A percentile compares a stretch with the other conserved stretches of the same genome.
Evolutionary conservation across 2,888 invertebrate genomes (phyloP).

Genomic region (Lasioglossum marginatum): DNA sequence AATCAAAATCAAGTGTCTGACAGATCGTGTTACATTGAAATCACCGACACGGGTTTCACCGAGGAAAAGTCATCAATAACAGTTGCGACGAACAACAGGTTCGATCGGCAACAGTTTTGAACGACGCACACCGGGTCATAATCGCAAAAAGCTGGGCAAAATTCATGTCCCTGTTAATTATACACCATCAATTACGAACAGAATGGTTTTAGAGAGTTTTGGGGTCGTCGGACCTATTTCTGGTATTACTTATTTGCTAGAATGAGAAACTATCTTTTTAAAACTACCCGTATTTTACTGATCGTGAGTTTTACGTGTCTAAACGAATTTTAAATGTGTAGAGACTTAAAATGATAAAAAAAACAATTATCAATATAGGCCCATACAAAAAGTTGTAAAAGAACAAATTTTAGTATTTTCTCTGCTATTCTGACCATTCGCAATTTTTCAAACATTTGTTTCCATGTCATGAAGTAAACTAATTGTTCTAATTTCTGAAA

Average conservation of each 20-base stretch:
- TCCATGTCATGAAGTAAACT: too few species aligned
- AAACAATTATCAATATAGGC: too few species aligned
- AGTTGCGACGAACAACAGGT: constrained; percentile 1
- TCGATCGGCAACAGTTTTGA: not conserved
- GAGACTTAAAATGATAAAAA: too few species aligned
- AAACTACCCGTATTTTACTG: too few species aligned
- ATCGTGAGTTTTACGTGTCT: too few species aligned
- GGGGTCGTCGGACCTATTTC: not conserved
- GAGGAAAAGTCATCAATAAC: not conserved
- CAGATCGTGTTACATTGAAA: not conserved
- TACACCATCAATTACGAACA: not conserved
- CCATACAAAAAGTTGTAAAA: too few species aligned
- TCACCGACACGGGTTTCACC: not conserved
- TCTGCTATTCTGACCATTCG: too few species aligned
- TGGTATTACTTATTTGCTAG: not conserved
- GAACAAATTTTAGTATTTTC: too few species aligned
- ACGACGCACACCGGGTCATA: not conserved
- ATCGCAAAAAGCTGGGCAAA: not conserved
- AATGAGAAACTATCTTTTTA: too few species aligned
- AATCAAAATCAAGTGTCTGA: not conserved
- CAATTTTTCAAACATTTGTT: too few species aligned
- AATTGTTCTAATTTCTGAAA: too few species aligned
- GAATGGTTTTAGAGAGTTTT: not conserved
- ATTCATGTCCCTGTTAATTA: not conserved
- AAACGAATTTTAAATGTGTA: too few species aligned